Conservation (phyloP, 2,797 vertebrate species). For the Eupleurogrammus muticus region DNA sequence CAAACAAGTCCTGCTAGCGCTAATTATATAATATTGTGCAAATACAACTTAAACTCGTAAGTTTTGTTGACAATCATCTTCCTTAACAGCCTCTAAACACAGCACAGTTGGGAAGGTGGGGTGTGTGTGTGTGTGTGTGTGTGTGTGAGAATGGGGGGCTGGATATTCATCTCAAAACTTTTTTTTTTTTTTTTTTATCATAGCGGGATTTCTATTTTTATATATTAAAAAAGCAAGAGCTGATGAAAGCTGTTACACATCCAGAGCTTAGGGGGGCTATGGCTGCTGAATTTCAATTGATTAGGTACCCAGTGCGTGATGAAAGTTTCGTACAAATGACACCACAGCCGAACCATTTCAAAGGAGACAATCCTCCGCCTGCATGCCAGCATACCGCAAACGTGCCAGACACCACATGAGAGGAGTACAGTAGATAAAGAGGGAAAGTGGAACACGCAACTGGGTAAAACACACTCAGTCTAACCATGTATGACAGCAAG, state of each 20-base stretch:
- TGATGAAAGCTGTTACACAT: constrained; percentile 75
- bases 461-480: constrained; percentile 51
- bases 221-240: constrained; percentile 25
- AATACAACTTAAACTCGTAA: constrained; percentile 5
- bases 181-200: constrained; percentile 53
- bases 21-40: constrained; percentile 41
- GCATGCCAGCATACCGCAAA: constrained; percentile 65
- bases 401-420: constrained; percentile 76
- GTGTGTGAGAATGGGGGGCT: no score
- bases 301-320: constrained; percentile 74
- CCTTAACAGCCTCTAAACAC: constrained; percentile 28
- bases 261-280: constrained; percentile 60
- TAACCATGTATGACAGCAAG: constrained; percentile 69
- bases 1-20: constrained; percentile 10
- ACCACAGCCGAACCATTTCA: constrained; percentile 77
- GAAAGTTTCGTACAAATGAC: constrained; percentile 78
- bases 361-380: constrained; percentile 66
- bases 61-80: constrained; percentile 38
- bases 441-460: constrained; percentile 53
- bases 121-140: no score
- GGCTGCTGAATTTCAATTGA: constrained; percentile 78
- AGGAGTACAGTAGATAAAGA: constrained; percentile 69
- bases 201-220: constrained; percentile 72
- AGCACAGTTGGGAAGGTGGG: constrained; percentile 33
- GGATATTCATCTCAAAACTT: constrained; percentile 69